A percentile compares a stretch with the other conserved stretches of the same genome.
phyloP scores from a whole-genome alignment of 2,113 vertebrate genomes.

The Pachycephala philippinensis region DNA sequence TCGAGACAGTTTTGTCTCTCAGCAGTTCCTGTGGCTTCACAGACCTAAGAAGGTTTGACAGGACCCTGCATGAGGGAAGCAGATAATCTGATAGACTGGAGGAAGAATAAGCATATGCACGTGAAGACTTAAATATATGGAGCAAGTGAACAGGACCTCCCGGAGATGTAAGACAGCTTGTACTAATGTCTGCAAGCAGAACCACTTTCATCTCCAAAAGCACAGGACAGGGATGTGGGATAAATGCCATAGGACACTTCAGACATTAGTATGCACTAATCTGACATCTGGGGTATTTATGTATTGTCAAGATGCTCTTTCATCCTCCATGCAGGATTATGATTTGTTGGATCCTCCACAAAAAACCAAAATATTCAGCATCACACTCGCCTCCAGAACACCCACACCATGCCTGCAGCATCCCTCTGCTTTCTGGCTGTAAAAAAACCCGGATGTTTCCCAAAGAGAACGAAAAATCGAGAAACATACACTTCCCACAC shows the following conservation, averaged over 20 bases:
- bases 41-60: not conserved
- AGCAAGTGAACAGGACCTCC: not conserved
- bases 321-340: not conserved
- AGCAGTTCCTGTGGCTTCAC: not conserved
- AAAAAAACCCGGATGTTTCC: not conserved
- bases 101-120: not conserved
- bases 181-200: not conserved
- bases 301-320: not conserved
- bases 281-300: not conserved
- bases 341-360: not conserved
- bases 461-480: not conserved
- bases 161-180: not conserved
- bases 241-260: not conserved
- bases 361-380: not conserved
- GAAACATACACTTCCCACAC: not conserved
- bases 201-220: not conserved
- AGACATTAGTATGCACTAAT: not conserved
- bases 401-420: not conserved
- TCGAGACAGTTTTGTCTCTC: not conserved
- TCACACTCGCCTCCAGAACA: not conserved
- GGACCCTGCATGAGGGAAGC: not conserved
- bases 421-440: not conserved
- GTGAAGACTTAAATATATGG: rapidly evolving
- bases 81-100: rapidly evolving
- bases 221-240: not conserved